These are phyloP conservation scores for Hylomyscus alleni DNA, from an alignment of 2,797 vertebrate genomes.

Conservation along the genomic window DNA sequence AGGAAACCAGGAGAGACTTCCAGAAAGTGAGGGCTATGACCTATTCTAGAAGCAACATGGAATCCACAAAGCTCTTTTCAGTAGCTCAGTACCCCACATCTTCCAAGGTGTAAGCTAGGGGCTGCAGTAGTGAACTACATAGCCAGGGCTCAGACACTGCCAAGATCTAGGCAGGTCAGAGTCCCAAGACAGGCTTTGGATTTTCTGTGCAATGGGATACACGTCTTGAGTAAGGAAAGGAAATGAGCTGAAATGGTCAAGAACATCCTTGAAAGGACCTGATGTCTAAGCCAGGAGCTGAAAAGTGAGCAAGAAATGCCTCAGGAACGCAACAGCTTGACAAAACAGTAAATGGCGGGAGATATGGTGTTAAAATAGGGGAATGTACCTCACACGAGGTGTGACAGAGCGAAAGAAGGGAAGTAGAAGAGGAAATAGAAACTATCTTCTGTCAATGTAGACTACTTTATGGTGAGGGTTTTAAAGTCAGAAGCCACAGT, in stretches of 20 bases:
- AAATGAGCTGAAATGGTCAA: neutral
- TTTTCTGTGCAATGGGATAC: neutral
- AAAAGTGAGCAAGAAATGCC: neutral
- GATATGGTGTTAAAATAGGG: neutral
- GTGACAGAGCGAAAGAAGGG: neutral
- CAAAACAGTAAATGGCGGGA: neutral
- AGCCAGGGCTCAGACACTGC: neutral
- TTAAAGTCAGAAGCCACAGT: neutral
- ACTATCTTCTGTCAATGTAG: neutral
- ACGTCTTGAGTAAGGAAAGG: neutral
- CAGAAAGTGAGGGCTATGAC: constrained; percentile 55
- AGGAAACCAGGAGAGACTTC: constrained; percentile 71
- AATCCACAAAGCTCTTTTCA: neutral
- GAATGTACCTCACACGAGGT: neutral
- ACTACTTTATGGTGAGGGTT: no score
- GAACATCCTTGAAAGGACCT: neutral
- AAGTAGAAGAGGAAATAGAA: neutral
- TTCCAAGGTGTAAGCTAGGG: neutral
- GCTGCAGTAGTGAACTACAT: rapidly evolving
- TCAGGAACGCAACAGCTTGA: neutral
- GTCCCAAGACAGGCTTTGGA: no score
- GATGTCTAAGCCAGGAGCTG: neutral
- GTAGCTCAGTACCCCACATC: neutral
- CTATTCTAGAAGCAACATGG: constrained; percentile 48
- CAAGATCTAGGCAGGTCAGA: neutral